Evolutionary conservation across 2,797 vertebrate genomes (phyloP), one percentile per base, ranked within the genome.

Genomic region (Lycodopsis pacificus): DNA sequence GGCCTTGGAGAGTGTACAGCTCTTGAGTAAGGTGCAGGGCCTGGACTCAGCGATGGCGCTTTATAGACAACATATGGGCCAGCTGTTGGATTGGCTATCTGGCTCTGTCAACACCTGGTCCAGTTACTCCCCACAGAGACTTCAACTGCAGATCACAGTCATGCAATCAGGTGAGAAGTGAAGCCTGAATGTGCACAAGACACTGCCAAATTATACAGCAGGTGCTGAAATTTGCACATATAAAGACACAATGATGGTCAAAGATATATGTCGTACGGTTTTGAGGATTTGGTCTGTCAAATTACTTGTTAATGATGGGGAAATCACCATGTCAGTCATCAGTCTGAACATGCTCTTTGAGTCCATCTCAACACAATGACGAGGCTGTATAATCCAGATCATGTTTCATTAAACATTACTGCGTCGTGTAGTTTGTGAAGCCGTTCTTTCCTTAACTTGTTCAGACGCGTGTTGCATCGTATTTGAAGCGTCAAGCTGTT

Each of bases 31-130:
- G 34, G 95, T 92, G 19, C 96, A 96, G 82, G 89, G 83, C 3
- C 9, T 96, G 73, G 79, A 80, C 15, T 81, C 87, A 1, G 81
- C 80, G 65, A 84, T 80, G n/a, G 92, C 91, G 77, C 94, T 99
- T 13, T 98, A 97, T 86, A 92, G 89, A 51, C 95, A 91, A 62
- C 97, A 99, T 80, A 93, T 96, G 83, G 76, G 69, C 17, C 86
- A 95, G 65, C 95, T 99, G 58, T 90, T 99, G 91, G 95, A 95
- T 57, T 96, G 94, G 96, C 85, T 98, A 56, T 94, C 93, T 0
- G 80, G 83, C 30, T 96, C 95, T 0, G 95, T 95, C 79, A 89
- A 88, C 5, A 80, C 86, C 67, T 99, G 98, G 98, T 96, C 90
- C 1, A 86, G 87, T 58, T 95, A 92, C 85, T 97, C 97, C 5